Base-by-base conservation (phyloP, 2,888 invertebrate genomes). In the Heteromyza rotundicornis region DNA sequence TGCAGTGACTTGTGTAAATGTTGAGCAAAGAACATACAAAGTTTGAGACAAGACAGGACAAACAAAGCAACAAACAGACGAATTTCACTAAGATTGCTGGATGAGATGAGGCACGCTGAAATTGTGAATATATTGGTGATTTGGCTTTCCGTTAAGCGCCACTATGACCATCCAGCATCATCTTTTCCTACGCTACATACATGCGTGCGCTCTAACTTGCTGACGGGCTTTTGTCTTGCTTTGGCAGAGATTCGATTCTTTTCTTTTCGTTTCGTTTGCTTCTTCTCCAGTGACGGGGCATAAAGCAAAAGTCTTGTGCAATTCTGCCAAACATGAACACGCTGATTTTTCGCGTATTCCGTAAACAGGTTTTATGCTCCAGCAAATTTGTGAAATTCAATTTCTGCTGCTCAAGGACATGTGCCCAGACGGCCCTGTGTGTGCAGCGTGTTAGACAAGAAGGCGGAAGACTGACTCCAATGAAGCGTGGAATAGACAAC, bases 321-420 rank as follows among this genome's bases (percentile, higher is more conserved):
- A 74, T 75, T 75, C 72, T 74, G 66, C 66, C 68, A 75, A 71
- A 74, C n/a, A 74, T 74, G 73, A 74, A 59, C 76, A 70, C 74
- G 73, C 75, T 75, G 71, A 74, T 40, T 54, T 55, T 24, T 35
- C 50, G 51, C 47, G 47, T 40, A 73, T 71, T 75, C 80, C 73
- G 75, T 74, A 72, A 78, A 78, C 80, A 71, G 78, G 79, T 79
- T 78, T 80, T 74, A 79, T 80, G 78, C 80, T 77, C 72, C 76
- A 79, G 73, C 78, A 77, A 79, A 76, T 78, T 78, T 78, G 69
- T 78, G 78, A 80, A 80, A 80, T 79, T 78, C 79, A 78, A 78
- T 78, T 79, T 79, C 77, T 75, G 72, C 72, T 70, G 70, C 70
- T 76, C 74, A 70, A 72, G 76, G 75, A 75, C 75, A 72, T 70